Conservation (phyloP, 2,797 vertebrate species). For the Parotocinclus haroldoi region DNA sequence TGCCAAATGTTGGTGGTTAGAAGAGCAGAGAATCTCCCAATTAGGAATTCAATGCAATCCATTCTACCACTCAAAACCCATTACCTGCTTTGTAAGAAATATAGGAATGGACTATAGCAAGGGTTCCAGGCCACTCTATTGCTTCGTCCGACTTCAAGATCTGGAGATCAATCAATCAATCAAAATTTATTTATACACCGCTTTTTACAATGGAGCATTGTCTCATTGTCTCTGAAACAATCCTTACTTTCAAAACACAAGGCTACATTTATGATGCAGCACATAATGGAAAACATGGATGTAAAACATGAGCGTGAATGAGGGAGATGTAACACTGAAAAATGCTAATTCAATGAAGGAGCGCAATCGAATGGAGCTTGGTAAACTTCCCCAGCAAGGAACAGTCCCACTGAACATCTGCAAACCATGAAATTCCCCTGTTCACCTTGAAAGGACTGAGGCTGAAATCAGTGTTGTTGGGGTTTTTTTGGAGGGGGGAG, state of each 20-base stretch:
- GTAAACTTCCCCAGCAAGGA: slow-evolving; percentile 37
- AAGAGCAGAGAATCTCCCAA: too few species aligned
- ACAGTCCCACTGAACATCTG: slow-evolving; percentile 9
- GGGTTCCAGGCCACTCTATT: slow-evolving; percentile 85
- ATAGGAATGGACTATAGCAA: slow-evolving; percentile 89
- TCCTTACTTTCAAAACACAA: slow-evolving; percentile 1
- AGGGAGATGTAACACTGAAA: slow-evolving; percentile 35
- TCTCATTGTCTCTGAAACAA: too few species aligned
- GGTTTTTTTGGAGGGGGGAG: neutral
- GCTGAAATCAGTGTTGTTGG: too few species aligned
- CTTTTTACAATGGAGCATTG: too few species aligned
- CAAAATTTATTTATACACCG: too few species aligned
- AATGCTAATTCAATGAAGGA: slow-evolving; percentile 17
- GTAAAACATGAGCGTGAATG: slow-evolving; percentile 6
- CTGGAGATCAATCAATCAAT: too few species aligned
- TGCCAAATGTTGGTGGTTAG: neutral
- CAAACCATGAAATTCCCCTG: too few species aligned
- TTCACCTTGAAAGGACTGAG: too few species aligned
- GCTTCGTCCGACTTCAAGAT: slow-evolving; percentile 87
- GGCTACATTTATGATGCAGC: neutral
- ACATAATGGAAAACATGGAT: slow-evolving; percentile 20
- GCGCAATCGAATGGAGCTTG: slow-evolving; percentile 13
- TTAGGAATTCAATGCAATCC: too few species aligned
- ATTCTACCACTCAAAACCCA: neutral
- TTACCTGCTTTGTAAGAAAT: slow-evolving; percentile 90